Percentiles rank a stretch among this genome's conserved stretches.
Evolutionary conservation across 2,888 invertebrate genomes (phyloP).

Genomic region (Agrochola lychnidis): DNA sequence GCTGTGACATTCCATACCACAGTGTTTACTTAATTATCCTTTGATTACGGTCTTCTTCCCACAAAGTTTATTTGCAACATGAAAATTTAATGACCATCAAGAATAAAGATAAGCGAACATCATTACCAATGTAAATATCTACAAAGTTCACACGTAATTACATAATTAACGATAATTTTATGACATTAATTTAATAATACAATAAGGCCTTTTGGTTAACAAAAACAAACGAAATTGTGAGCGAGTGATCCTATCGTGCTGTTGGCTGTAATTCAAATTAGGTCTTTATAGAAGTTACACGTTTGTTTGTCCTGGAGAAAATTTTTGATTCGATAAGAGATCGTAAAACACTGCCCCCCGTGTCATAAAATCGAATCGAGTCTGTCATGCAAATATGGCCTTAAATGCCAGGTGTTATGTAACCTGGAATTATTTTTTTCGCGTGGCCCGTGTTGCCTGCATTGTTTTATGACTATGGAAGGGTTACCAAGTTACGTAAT

Average conservation of each 20-base stretch:
- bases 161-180: constrained; percentile 64
- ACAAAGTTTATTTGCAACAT: constrained; percentile 42
- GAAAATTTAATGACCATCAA: constrained; percentile 64
- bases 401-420: constrained; percentile 79
- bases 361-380: constrained; percentile 83
- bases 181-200: constrained; percentile 62
- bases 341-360: constrained; percentile 87
- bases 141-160: constrained; percentile 69
- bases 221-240: constrained; percentile 63
- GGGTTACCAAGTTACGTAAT: constrained; percentile 88
- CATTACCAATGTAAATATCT: constrained; percentile 66
- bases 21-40: constrained; percentile 34
- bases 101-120: constrained; percentile 65
- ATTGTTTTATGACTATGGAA: constrained; percentile 86
- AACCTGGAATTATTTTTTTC: constrained; percentile 79
- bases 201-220: constrained; percentile 59
- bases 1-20: neutral
- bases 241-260: constrained; percentile 72
- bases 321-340: constrained; percentile 86
- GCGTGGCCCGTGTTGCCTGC: constrained; percentile 78
- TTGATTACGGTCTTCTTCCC: constrained; percentile 28
- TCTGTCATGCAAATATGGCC: constrained; percentile 80
- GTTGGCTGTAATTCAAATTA: constrained; percentile 79
- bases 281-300: constrained; percentile 78
- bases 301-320: constrained; percentile 82